Evolutionary conservation across 2,888 invertebrate genomes (phyloP), one percentile per base, ranked within the genome.

Genomic region (Palloptera scutellata): DNA sequence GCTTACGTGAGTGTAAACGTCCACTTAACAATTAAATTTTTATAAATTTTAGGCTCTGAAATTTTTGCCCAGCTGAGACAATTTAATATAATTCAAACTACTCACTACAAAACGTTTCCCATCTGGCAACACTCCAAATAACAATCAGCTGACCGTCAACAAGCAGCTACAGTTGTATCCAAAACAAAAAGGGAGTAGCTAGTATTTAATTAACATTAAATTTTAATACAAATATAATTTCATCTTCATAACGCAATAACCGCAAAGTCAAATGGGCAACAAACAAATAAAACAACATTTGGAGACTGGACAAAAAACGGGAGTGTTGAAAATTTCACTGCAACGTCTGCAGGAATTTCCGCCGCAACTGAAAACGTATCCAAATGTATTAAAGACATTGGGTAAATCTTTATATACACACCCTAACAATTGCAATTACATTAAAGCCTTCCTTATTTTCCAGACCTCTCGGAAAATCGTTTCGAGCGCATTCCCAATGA

Each of bases 251-350:
- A 30, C 30, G 30, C 6, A 30, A 30, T 40, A 66, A 48, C 12
- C 15, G 19, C 0, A 19, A 42, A 41, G 57, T 48, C 66, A 17
- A 20, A 97, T 97, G 97, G 97, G 97, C 61, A 97, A 97, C 86
- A 91, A 95, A 68, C 91, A 91, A 70, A 85, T 96, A 64, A 96
- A 95, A 82, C 94, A 93, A 81, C 98, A 98, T 83, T 90, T 95
- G 79, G 96, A 97, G 82, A 97, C 94, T 64, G 97, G 98, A 13
- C 91, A 94, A 78, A 98, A 98, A 87, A 98, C 98, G 19, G 97
- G 98, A 15, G 92, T 96, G 45, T 88, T 98, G 70, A 96, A 96
- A 83, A 87, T 98, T 72, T 92, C 95, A 3, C 90, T 92, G 76
- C 89, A 90, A 67, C 93, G 93, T 78, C 86, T 98, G 64, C 93